Base-by-base conservation (phyloP, 2,888 invertebrate species). In the Limnephilus rhombicus region DNA sequence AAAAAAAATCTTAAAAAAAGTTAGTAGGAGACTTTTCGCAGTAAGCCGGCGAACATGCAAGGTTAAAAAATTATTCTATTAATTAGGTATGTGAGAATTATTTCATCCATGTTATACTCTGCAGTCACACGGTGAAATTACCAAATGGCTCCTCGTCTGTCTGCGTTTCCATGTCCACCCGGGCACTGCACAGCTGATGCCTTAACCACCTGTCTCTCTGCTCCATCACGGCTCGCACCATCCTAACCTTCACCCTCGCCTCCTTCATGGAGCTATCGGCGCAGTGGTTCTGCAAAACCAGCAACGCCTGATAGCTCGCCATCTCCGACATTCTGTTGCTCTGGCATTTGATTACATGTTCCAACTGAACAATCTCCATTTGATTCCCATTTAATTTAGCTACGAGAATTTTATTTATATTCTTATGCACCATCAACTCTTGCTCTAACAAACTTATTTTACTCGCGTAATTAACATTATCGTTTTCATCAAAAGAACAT, bases 341-440 rank as follows among this genome's bases (percentile, higher is more conserved):
- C n/a, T 88, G 90, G 49, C 41, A 37, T n/a, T 90, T 29, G 49
- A 90, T 68, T 13, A 86, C 34, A 41, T 37, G 83, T 13, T 53
- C 81, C 80, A 90, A 29, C 45, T 90, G 49, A 45, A 49, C 11
- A 34, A 92, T 90, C 85, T 90, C 81, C 15, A 24, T 37, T 34
- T 15, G 31, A 80, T 90, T 90, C n/a, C 81, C 81, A 53, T 85
- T 87, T 37, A 92, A 86, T 29, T 90, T 81, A 37, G 31, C 31
- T 45, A n/a, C 37, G 12, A 92, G 85, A 53, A 53, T 90, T 24
- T 80, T 15, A 90, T 92, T 92, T 24, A 53, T 53, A 49, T 85
- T 53, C 85, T 81, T 92, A 29, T 90, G 53, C n/a, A 45, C 49
- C 9, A 34, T 80, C 49, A 92, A 92, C n/a, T 92, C 90, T 41